A percentile compares a stretch with the other conserved stretches of the same genome.
These are phyloP conservation scores for Sapayoa aenigma DNA, from an alignment of 2,113 vertebrate species.

Conservation along the genomic window DNA sequence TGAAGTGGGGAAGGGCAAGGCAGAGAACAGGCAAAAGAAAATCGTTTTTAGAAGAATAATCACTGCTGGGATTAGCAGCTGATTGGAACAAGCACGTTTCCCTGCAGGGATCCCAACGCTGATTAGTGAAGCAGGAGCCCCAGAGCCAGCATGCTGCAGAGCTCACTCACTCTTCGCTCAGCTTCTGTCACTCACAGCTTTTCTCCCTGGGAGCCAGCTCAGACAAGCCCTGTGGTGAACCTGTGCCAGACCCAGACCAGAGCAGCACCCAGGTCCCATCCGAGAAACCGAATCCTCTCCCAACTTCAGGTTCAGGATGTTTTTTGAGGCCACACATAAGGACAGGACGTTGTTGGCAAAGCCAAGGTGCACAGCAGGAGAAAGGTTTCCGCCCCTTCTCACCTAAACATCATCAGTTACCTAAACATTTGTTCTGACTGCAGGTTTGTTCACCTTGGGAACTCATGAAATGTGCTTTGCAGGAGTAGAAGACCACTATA, in stretches of 20 bases:
- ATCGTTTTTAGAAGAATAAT: not conserved
- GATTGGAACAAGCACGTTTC: not conserved
- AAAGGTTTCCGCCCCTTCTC: not conserved
- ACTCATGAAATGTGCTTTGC: not conserved
- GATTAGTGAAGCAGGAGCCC: not conserved
- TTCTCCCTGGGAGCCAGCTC: not conserved
- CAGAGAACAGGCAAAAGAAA: slow-evolving; percentile 8
- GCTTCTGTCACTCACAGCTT: not conserved
- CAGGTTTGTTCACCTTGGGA: not conserved
- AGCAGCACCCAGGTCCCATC: not conserved
- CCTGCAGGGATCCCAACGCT: not conserved
- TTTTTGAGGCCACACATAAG: not conserved
- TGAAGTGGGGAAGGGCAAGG: not conserved
- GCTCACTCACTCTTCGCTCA: not conserved
- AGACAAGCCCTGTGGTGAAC: not conserved
- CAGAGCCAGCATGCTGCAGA: not conserved
- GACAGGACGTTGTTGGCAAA: not conserved
- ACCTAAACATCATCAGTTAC: not conserved
- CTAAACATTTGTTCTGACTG: not conserved
- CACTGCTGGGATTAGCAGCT: not conserved
- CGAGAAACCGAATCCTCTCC: not conserved
- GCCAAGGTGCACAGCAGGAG: not conserved
- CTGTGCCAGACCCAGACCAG: not conserved
- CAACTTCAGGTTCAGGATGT: not conserved
- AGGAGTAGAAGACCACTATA: not conserved